Evolutionary conservation across 92 coral and sea anemone genomes (phyloP).

Genomic region (Zoanthus sansibaricus): DNA sequence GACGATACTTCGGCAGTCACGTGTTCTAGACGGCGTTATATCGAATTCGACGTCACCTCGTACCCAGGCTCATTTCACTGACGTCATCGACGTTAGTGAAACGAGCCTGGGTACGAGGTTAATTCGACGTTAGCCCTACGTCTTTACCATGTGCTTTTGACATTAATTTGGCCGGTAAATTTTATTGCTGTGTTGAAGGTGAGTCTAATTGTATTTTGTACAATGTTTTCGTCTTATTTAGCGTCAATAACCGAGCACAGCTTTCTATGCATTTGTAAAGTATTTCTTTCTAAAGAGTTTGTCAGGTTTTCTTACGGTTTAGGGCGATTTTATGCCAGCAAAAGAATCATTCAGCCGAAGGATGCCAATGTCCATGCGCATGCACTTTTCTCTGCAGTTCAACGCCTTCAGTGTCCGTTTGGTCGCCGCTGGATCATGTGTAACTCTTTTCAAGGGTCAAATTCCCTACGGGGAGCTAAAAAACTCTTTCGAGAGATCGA

Average conservation of each 20-base stretch:
- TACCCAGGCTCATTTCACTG: slow-evolving; percentile 8
- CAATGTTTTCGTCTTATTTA: slow-evolving; percentile 18
- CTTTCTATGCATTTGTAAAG: background rate
- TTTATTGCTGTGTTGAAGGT: slow-evolving; percentile 12
- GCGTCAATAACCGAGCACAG: slow-evolving; percentile 30
- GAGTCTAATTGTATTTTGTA: slow-evolving; percentile 1
- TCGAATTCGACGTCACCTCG: slow-evolving; percentile 4
- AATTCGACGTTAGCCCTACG: background rate
- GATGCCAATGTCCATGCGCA: no score
- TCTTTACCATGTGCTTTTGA: no score
- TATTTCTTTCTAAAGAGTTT: background rate
- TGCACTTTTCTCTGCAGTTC: no score
- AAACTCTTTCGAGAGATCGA: no score
- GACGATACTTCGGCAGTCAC: no score
- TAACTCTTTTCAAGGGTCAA: no score
- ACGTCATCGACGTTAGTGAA: background rate
- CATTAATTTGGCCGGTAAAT: no score
- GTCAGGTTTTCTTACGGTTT: background rate
- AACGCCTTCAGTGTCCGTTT: no score
- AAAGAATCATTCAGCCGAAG: no score
- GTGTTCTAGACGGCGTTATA: background rate
- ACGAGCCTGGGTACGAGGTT: background rate
- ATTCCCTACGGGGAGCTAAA: no score
- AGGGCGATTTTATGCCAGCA: no score
- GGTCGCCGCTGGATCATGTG: no score